Base-by-base conservation (phyloP, 2,797 vertebrate genomes). In the Cossypha caffra region DNA sequence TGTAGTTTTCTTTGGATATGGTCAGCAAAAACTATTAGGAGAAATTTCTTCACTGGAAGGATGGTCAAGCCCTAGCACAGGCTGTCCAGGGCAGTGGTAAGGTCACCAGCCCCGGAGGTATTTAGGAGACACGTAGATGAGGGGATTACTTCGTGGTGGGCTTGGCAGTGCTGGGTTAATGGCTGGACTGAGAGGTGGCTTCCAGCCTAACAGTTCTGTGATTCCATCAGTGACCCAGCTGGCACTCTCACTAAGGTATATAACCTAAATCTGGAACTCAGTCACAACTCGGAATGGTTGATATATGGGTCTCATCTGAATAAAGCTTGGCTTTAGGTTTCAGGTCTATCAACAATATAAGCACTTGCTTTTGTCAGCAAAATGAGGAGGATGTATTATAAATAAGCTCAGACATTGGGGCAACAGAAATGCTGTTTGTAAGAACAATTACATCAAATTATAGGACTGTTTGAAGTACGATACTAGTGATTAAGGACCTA, bases 351-450 rank as follows among this genome's bases (percentile, higher is more conserved):
- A 0, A 47, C 9, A 57, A 42, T 11, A 58, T 18, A 75, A 90
- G 50, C 47, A 38, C 43, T 62, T 75, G 16, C 9, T 88, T 57
- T 61, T 79, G 35, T 73, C 78, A 89, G 26, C 29, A 58, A 52
- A 83, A 77, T 40, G 38, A 85, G n/a, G 26, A 85, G 37, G 74
- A 66, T 48, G 31, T 55, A 47, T 73, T 69, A 71, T 23, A 74
- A 86, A 81, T 75, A 93, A 57, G 31, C 19, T 64, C 12, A 67
- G n/a, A 58, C 26, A 91, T 0, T 2, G 0, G 47, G 64, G 72
- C 68, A 95, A 92, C 35, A 90, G 58, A 93, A 93, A 83, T 52
- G 48, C 24, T 24, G 4, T 71, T 96, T 76, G 71, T 61, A 75
- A 86, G 72, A 85, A 74, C 43, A 86, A 78, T 88, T 88, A 84